Evolutionary conservation across 1,140 invertebrate species (phyloP), one percentile per base, ranked within the genome.

Genomic region (Dendrolimus punctatus): DNA sequence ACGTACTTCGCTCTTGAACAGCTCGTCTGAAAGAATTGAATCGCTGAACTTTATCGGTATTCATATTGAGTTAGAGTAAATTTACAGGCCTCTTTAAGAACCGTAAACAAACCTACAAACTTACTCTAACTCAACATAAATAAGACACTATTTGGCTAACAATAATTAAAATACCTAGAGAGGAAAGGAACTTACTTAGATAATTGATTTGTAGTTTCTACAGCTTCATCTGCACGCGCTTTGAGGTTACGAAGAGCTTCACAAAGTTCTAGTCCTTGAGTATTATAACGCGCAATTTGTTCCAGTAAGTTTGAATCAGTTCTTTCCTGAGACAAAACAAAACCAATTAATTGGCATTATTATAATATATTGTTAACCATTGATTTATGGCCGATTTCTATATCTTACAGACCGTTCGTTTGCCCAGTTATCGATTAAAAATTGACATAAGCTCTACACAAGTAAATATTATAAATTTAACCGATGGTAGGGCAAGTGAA

Each of bases 241-340:
- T 84, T 84, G 0, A 82, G 49, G 36, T 75, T 67, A 0, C 73
- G 68, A 10, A 86, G 68, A 44, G 67, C 39, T 23, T 80, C 78
- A 53, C 77, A 86, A 0, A 86, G 60, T 41, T 77, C 64, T 5
- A 81, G 69, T 5, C 82, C 82, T 39, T 78, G 70, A 6, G 62
- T 47, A 58, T 84, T 84, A 55, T 76, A 84, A 2, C 46, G 51
- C 40, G 71, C 67, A 58, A 86, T 76, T n/a, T 71, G 61, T 6
- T 75, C 64, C 49, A 73, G 39, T 7, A 58, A 60, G 9, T 77
- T 71, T 23, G 64, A 62, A 41, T 50, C 59, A 7, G 63, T 57
- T 46, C 64, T 51, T 51, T 80, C 71, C 69, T 80, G 44, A 23
- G 44, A 53, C 44, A 46, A 55, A 48, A 7, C 47, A 49, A 41